phyloP scores from a whole-genome alignment of 2,797 vertebrate species.

The Gephyroberyx darwinii region DNA sequence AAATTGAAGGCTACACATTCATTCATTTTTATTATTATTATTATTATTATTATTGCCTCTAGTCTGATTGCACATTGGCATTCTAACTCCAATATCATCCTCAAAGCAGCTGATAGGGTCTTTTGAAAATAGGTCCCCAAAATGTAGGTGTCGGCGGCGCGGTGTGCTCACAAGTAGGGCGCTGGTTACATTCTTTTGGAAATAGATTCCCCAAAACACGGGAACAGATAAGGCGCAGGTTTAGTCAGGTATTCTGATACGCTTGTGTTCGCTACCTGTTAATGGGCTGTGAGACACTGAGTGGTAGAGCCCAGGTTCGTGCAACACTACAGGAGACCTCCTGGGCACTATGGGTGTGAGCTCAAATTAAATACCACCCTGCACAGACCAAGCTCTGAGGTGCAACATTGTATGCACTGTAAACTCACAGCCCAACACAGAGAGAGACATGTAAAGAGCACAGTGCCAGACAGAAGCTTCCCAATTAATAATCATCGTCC shows the following conservation, averaged over 20 bases:
- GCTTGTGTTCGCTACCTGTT: slow-evolving; percentile 7
- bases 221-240: slow-evolving; percentile 58
- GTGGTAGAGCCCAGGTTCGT: slow-evolving; percentile 16
- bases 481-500: slow-evolving; percentile 31
- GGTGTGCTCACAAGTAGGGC: slow-evolving; percentile 25
- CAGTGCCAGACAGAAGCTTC: slow-evolving; percentile 44
- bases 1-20: slow-evolving; percentile 15
- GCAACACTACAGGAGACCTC: slow-evolving; percentile 22
- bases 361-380: slow-evolving; percentile 16
- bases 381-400: slow-evolving; percentile 11
- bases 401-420: slow-evolving; percentile 42
- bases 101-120: slow-evolving; percentile 9
- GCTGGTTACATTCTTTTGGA: slow-evolving; percentile 60
- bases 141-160: slow-evolving; percentile 7
- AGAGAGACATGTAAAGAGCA: slow-evolving; percentile 18
- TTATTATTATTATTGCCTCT: slow-evolving; percentile 8
- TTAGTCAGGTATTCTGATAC: slow-evolving; percentile 39
- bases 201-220: slow-evolving; percentile 30
- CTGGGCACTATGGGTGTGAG: slow-evolving; percentile 19
- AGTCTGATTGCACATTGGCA: slow-evolving; percentile 19
- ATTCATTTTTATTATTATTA: background rate
- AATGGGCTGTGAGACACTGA: slow-evolving; percentile 24
- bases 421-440: slow-evolving; percentile 39
- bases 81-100: background rate
- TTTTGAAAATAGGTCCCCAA: slow-evolving; percentile 25